Conservation (phyloP, 2,113 vertebrate genomes). For the Aythya baeri region DNA sequence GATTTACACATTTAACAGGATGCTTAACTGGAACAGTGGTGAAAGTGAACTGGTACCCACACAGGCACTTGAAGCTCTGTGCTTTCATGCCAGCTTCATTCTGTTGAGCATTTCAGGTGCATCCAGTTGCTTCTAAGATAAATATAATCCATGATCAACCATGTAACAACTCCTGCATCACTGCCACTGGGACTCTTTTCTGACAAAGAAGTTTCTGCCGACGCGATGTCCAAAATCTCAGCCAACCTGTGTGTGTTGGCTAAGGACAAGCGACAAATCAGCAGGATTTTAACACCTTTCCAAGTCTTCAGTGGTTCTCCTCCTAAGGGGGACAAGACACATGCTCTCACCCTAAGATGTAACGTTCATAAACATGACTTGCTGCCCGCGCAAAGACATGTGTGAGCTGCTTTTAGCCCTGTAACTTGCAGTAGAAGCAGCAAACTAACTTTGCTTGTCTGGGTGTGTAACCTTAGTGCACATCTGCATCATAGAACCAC, state of each 20-base stretch:
- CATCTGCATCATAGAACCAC: background rate
- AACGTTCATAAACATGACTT: background rate
- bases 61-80: rapidly evolving
- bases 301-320: background rate
- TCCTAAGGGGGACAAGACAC: rapidly evolving
- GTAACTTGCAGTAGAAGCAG: background rate
- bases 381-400: background rate
- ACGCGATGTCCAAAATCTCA: background rate
- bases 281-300: background rate
- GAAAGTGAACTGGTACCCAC: background rate
- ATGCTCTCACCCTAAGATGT: background rate
- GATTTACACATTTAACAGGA: background rate
- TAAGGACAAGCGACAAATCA: background rate
- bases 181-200: background rate
- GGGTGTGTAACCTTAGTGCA: background rate
- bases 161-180: background rate
- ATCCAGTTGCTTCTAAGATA: background rate
- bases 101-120: background rate
- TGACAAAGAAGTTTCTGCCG: background rate
- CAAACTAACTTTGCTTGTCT: background rate
- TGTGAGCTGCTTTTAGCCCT: background rate
- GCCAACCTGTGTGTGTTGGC: background rate
- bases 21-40: background rate
- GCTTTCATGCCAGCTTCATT: background rate
- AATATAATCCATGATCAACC: background rate